phyloP scores from a whole-genome alignment of 2,888 invertebrate species.

The Andrena bucephala region DNA sequence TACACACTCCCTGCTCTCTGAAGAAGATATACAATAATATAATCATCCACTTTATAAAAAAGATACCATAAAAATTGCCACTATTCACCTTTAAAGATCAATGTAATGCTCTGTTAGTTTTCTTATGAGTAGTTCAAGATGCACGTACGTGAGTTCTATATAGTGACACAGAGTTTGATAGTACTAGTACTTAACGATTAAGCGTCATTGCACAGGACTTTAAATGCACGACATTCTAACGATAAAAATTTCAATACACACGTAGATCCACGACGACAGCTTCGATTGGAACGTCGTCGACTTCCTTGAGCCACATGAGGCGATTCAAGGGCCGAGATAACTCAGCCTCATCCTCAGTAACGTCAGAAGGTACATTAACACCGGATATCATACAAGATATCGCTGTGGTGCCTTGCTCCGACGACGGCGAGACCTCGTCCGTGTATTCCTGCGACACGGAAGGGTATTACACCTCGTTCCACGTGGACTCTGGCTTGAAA shows the following conservation, averaged over 20 bases:
- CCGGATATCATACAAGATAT: conserved; percentile 93
- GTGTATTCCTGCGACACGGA: conserved; percentile 98
- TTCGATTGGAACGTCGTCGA: conserved; percentile 84
- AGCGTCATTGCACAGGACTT: not conserved
- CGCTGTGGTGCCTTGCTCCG: conserved; percentile 86
- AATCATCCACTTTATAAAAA: no score
- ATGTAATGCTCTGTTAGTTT: no score
- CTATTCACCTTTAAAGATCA: no score
- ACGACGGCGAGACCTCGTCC: conserved; percentile 95
- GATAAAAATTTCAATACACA: conserved; percentile 2
- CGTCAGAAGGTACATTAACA: conserved; percentile 93
- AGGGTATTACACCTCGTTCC: conserved; percentile 99
- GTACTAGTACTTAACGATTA: not conserved
- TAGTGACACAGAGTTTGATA: no score
- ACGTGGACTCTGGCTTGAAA: conserved; percentile 97
- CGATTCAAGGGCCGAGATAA: conserved; percentile 86
- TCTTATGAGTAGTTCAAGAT: no score
- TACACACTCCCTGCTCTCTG: not conserved
- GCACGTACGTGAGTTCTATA: no score
- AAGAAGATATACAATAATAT: no score
- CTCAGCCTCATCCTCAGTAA: conserved; percentile 93
- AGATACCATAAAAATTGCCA: no score
- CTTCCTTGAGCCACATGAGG: conserved; percentile 83
- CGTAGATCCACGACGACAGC: conserved; percentile 84
- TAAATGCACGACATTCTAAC: not conserved